Evolutionary conservation across 2,888 invertebrate genomes (phyloP).

Genomic region (Trichogramma evanescens): DNA sequence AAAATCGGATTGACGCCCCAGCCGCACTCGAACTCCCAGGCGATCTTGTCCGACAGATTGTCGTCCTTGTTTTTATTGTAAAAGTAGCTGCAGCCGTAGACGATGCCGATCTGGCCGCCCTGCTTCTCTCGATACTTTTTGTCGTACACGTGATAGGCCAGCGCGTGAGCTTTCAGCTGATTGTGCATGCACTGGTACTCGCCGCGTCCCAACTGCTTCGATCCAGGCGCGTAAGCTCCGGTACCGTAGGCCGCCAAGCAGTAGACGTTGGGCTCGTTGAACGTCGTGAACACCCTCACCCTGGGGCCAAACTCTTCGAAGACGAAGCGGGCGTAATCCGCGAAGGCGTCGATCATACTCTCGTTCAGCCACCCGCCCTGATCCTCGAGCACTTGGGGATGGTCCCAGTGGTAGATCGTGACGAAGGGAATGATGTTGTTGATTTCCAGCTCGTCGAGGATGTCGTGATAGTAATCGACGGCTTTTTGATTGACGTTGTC

Average conservation of each 20-base stretch:
- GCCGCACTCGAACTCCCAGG: conserved; percentile 45
- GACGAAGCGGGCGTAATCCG: conserved; percentile 54
- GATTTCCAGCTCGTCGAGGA: conserved; percentile 48
- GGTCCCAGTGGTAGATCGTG: conserved; percentile 63
- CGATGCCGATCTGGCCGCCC: conserved; percentile 48
- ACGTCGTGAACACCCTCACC: conserved; percentile 65
- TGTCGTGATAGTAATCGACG: conserved; percentile 48
- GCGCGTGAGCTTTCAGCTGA: conserved; percentile 64
- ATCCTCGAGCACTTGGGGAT: conserved; percentile 55
- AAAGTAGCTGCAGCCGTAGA: conserved; percentile 2
- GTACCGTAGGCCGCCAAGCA: conserved; percentile 51
- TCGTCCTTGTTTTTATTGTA: conserved; percentile 21
- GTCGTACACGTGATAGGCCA: conserved; percentile 58
- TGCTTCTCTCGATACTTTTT: conserved; percentile 53
- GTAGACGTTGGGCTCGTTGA: conserved; percentile 65
- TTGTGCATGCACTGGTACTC: conserved; percentile 65
- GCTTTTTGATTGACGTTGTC: conserved; percentile 42
- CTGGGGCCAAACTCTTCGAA: conserved; percentile 50
- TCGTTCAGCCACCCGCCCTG: conserved; percentile 60
- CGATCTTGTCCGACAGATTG: conserved; percentile 4
- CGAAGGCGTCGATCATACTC: conserved; percentile 54
- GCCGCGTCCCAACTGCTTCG: conserved; percentile 50
- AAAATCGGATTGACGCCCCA: conserved; percentile 49
- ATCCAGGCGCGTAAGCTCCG: conserved; percentile 10
- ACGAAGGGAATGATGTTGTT: conserved; percentile 58